A percentile compares a stretch with the other conserved stretches of the same genome.
phyloP scores from a whole-genome alignment of 2,888 invertebrate genomes.

The Corbicula japonica region DNA sequence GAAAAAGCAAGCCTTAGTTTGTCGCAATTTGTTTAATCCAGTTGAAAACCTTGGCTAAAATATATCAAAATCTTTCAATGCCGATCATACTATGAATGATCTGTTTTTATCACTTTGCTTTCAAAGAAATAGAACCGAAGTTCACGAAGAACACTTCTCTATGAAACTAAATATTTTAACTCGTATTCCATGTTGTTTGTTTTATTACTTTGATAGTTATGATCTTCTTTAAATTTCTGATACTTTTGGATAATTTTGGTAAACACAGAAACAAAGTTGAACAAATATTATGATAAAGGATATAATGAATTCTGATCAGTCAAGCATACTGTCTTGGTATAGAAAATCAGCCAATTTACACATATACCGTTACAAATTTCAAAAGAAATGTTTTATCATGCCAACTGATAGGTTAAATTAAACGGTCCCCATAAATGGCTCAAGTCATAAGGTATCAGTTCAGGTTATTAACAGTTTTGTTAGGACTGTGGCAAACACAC shows the following conservation, averaged over 20 bases:
- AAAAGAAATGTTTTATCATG: conserved; percentile 48
- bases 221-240: conserved; percentile 1
- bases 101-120: too few species aligned
- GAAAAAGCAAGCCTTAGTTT: too few species aligned
- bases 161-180: too few species aligned
- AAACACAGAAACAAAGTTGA: conserved; percentile 11
- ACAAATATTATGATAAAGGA: too few species aligned
- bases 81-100: too few species aligned
- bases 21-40: too few species aligned
- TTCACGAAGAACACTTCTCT: too few species aligned
- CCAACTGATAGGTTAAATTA: conserved; percentile 46
- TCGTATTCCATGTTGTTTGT: too few species aligned
- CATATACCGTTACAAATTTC: conserved; percentile 44
- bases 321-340: conserved; percentile 21
- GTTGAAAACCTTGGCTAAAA: too few species aligned
- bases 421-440: conserved; percentile 18
- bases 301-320: conserved; percentile 15
- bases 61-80: too few species aligned
- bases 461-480: conserved; percentile 10
- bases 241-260: conserved; percentile 12
- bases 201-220: too few species aligned
- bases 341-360: conserved; percentile 46
- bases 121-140: too few species aligned
- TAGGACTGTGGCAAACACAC: conserved; percentile 4
- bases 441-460: background rate